Evolutionary conservation across 1,140 invertebrate genomes (phyloP).

Genomic region (Brachionus plicatilis): DNA sequence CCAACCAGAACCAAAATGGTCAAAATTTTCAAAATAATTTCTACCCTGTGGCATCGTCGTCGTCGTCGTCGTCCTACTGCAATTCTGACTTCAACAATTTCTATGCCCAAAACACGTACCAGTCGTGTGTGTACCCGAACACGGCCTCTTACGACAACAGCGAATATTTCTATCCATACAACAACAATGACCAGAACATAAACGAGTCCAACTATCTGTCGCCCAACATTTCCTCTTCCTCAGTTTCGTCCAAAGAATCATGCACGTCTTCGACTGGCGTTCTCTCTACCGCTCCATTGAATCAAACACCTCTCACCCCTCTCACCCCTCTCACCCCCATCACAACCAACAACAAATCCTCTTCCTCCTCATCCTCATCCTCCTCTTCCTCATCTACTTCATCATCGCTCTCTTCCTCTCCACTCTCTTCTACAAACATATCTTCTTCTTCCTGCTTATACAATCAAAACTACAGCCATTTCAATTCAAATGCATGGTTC

Average conservation of each 20-base stretch:
- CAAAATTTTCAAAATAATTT: constrained; percentile 20
- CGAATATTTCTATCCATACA: background rate
- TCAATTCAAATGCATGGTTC: constrained; percentile 2
- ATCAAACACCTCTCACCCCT: background rate
- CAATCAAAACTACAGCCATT: background rate
- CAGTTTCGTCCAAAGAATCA: constrained; percentile 3
- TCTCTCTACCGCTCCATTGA: background rate
- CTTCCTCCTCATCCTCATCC: background rate
- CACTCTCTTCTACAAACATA: background rate
- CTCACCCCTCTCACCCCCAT: background rate
- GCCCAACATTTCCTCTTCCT: background rate
- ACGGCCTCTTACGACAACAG: background rate
- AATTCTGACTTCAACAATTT: background rate
- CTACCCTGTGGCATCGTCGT: background rate
- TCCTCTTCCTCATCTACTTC: background rate
- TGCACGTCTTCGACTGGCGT: background rate
- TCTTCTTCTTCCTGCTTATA: constrained; percentile 1
- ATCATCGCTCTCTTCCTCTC: constrained; percentile 27
- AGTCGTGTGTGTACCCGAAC: background rate
- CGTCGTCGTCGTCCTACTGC: background rate
- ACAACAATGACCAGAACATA: background rate
- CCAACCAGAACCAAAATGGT: background rate
- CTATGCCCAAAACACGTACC: background rate
- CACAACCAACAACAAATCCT: background rate
- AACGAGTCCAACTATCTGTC: background rate